Evolutionary conservation across 2,888 invertebrate species (phyloP).

Genomic region (Aromia moschata): DNA sequence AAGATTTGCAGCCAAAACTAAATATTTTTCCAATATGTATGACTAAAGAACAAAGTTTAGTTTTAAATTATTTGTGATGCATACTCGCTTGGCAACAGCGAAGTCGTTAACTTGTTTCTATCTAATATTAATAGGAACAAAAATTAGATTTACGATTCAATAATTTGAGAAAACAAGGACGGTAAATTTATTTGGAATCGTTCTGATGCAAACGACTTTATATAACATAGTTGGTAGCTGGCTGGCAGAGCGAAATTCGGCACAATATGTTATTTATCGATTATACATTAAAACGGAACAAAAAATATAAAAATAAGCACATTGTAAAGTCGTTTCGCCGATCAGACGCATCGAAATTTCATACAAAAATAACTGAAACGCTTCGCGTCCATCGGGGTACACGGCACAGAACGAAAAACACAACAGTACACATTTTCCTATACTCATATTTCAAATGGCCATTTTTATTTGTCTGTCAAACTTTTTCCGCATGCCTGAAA

Average conservation of each 20-base stretch:
- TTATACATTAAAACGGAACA: slow-evolving; percentile 58
- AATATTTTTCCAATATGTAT: too few relatives aligned
- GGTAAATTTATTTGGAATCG: slow-evolving; percentile 9
- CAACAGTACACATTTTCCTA: slow-evolving; percentile 49
- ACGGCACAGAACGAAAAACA: slow-evolving; percentile 46
- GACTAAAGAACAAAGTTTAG: too few relatives aligned
- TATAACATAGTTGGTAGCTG: slow-evolving; percentile 39
- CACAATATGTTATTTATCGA: slow-evolving; percentile 59
- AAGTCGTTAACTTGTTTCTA: slow-evolving; percentile 6
- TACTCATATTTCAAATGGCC: slow-evolving; percentile 65
- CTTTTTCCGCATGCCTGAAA: slow-evolving; percentile 65
- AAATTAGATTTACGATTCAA: slow-evolving; percentile 10
- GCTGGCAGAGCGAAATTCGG: slow-evolving; percentile 46
- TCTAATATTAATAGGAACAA: slow-evolving; percentile 17
- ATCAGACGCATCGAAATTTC: slow-evolving; percentile 59
- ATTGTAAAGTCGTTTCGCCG: slow-evolving; percentile 60
- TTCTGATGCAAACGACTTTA: slow-evolving; percentile 42
- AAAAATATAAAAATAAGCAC: slow-evolving; percentile 58
- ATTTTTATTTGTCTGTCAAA: slow-evolving; percentile 66
- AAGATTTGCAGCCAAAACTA: too few relatives aligned
- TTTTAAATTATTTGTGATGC: too few relatives aligned
- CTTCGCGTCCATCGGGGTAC: slow-evolving; percentile 49
- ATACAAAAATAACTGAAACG: slow-evolving; percentile 55
- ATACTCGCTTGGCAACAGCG: neutral
- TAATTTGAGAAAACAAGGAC: slow-evolving; percentile 11